A percentile compares a stretch with the other conserved stretches of the same genome.
Conservation (phyloP, 2,113 vertebrate species). For the Tragelaphus imberbis region DNA sequence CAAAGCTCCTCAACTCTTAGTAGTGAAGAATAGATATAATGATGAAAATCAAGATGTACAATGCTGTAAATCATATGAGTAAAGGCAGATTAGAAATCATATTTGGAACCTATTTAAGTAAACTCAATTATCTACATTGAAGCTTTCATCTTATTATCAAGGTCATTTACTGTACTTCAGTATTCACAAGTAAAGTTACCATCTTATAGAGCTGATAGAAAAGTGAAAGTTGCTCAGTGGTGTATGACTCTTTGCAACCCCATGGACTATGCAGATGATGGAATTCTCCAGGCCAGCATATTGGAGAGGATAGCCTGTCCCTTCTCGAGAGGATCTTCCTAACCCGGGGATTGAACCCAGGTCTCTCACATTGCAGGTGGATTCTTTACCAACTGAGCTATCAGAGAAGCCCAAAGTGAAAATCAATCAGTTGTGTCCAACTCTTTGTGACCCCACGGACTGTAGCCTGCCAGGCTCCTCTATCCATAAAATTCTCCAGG, state of each 20-base stretch:
- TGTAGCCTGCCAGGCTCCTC: neutral
- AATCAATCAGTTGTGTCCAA: neutral
- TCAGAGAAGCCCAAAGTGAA: neutral
- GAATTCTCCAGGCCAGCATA: neutral
- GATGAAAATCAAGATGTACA: neutral
- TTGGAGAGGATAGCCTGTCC: neutral
- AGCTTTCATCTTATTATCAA: neutral
- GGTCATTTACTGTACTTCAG: neutral
- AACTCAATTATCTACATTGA: neutral
- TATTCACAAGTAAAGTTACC: neutral
- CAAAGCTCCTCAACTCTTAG: neutral
- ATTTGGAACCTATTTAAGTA: neutral
- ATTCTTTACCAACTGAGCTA: neutral
- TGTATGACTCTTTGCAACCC: neutral
- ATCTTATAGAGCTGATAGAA: neutral
- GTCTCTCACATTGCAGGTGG: fast-evolving
- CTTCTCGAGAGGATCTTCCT: neutral
- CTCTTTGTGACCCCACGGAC: neutral
- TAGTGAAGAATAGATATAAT: neutral
- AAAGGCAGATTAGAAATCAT: neutral
- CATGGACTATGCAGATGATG: neutral
- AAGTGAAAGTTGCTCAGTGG: neutral
- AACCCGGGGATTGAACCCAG: neutral
- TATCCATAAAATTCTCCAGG: neutral
- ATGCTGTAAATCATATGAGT: neutral